Percentiles rank a stretch among this genome's conserved stretches.
phyloP scores from a whole-genome alignment of 2,797 vertebrate genomes.

The Artibeus jamaicensis region DNA sequence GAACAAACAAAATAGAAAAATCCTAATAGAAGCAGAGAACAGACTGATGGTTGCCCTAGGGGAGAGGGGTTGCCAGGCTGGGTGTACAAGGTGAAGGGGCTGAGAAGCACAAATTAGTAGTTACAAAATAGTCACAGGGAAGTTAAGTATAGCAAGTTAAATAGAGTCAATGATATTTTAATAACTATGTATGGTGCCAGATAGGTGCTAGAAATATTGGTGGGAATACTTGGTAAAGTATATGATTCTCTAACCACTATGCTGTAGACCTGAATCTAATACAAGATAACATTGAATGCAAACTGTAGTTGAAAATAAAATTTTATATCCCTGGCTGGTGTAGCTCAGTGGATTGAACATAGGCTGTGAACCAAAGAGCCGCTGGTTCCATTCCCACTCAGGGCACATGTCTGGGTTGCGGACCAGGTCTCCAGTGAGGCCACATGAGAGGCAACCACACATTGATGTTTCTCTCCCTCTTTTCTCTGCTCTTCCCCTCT shows the following conservation, averaged over 20 bases:
- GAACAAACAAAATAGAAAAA: not conserved
- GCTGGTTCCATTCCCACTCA: too few species aligned
- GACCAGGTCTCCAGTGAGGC: too few species aligned
- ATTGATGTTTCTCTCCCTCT: too few species aligned
- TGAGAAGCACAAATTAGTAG: not conserved
- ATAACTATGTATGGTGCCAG: not conserved
- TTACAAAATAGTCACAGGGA: not conserved
- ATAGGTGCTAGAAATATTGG: not conserved
- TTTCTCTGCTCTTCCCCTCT: too few species aligned
- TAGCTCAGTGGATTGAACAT: too few species aligned
- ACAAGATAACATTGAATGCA: not conserved
- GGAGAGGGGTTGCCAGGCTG: not conserved
- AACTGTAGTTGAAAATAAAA: not conserved
- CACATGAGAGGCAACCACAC: too few species aligned
- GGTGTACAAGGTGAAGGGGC: not conserved
- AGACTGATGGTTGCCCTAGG: not conserved
- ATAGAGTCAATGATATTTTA: not conserved
- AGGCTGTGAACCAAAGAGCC: too few species aligned
- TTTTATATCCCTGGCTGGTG: not conserved
- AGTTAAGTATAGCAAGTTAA: not conserved
- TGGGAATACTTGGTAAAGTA: not conserved
- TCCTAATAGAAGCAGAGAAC: not conserved
- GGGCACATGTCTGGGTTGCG: too few species aligned
- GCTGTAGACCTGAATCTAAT: not conserved
- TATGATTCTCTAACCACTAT: not conserved